Evolutionary conservation across 2,113 vertebrate genomes (phyloP).

Genomic region (Corapipo altera): DNA sequence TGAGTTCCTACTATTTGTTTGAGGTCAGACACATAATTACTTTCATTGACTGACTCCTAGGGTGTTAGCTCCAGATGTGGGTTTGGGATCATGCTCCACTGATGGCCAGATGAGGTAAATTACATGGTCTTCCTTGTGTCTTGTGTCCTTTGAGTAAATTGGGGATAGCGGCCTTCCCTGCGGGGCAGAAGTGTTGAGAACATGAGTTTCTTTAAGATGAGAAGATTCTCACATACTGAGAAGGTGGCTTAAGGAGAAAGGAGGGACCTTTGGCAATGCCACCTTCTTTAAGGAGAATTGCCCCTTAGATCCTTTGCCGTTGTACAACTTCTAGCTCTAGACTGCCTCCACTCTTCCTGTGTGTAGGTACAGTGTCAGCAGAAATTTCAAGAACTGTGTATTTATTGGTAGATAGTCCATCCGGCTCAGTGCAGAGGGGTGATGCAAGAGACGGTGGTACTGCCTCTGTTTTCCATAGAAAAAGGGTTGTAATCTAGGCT

Average conservation of each 20-base stretch:
- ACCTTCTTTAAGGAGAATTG: background rate
- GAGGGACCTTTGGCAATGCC: background rate
- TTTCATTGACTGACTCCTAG: background rate
- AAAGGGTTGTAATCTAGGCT: background rate
- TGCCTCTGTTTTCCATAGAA: background rate
- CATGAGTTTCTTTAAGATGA: background rate
- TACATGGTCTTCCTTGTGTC: background rate
- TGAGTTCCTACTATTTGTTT: background rate
- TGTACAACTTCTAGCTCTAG: background rate
- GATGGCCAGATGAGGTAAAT: background rate
- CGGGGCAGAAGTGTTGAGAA: background rate
- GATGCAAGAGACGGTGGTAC: background rate
- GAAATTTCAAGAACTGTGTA: background rate
- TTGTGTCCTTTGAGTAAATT: background rate
- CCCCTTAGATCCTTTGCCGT: background rate
- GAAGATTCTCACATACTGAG: background rate
- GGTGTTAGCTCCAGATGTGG: background rate
- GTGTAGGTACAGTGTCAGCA: background rate
- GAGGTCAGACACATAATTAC: background rate
- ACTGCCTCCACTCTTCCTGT: background rate
- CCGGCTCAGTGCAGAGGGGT: background rate
- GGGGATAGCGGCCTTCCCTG: background rate
- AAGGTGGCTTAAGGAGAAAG: background rate
- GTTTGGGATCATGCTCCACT: background rate
- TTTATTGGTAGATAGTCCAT: background rate